Percentiles rank a stretch among this genome's conserved stretches.
Evolutionary conservation across 92 coral and sea anemone species (phyloP).

Genomic region (Micromussa lordhowensis): DNA sequence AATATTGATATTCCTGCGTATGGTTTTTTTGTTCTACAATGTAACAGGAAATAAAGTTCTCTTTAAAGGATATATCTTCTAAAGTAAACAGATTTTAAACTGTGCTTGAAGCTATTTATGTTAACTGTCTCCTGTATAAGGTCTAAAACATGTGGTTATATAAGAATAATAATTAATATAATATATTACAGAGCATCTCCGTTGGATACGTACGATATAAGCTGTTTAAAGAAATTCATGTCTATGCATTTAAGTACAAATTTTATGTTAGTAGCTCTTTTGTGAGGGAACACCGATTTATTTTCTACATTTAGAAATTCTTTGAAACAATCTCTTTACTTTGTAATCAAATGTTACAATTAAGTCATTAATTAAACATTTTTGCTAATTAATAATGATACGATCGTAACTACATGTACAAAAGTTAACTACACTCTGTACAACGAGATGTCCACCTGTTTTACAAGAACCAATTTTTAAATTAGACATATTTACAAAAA

Average conservation of each 20-base stretch:
- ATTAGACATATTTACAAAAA: too few species aligned
- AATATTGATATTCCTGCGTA: too few species aligned
- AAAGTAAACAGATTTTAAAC: not conserved
- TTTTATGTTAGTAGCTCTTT: not conserved
- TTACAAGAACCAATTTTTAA: not conserved
- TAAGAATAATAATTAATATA: not conserved
- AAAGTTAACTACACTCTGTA: not conserved
- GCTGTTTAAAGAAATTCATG: not conserved
- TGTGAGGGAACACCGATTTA: not conserved
- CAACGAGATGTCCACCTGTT: not conserved
- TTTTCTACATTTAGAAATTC: not conserved
- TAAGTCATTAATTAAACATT: not conserved
- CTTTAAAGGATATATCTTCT: not conserved
- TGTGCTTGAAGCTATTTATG: not conserved
- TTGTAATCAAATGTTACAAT: not conserved
- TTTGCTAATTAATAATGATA: not conserved
- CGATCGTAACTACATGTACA: not conserved
- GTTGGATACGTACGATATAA: not conserved
- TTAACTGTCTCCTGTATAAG: too few species aligned
- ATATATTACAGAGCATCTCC: not conserved
- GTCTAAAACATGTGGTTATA: too few species aligned
- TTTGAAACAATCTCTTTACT: not conserved
- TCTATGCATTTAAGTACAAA: not conserved
- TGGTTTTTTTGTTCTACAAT: not conserved
- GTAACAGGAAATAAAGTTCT: not conserved